Conservation (phyloP, 2,797 vertebrate genomes). For the Gymnoscopelus braueri region DNA sequence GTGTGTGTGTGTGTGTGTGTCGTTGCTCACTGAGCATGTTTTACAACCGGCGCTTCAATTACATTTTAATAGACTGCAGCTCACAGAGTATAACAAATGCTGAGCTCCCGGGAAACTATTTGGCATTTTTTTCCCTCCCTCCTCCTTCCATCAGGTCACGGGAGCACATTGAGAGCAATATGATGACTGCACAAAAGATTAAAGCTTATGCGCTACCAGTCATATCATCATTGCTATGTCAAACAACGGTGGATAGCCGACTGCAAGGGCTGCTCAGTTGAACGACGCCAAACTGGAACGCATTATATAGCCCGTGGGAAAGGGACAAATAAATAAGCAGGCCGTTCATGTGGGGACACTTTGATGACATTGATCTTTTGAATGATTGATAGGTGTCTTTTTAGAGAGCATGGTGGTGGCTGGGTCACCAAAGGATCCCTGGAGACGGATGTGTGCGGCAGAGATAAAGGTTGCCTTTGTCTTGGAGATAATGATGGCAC, state of each 20-base stretch:
- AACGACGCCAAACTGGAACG: slow-evolving; percentile 14
- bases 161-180: slow-evolving; percentile 3
- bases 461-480: slow-evolving; percentile 43
- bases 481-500: slow-evolving; percentile 26
- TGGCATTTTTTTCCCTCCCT: not conserved
- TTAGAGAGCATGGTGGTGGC: slow-evolving; percentile 13
- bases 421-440: slow-evolving; percentile 14
- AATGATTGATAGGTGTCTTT: slow-evolving; percentile 31
- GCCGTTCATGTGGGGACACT: slow-evolving; percentile 10
- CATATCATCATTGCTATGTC: not conserved
- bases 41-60: slow-evolving; percentile 57
- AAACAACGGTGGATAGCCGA: not conserved
- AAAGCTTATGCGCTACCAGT: slow-evolving; percentile 6
- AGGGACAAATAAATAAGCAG: slow-evolving; percentile 8
- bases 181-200: slow-evolving; percentile 5
- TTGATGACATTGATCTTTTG: slow-evolving; percentile 28
- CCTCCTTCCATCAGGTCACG: slow-evolving; percentile 10
- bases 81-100: slow-evolving; percentile 35
- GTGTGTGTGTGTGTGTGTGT: slow-evolving; percentile 3
- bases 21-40: slow-evolving; percentile 42
- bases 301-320: not conserved
- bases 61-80: slow-evolving; percentile 57
- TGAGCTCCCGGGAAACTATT: slow-evolving; percentile 34
- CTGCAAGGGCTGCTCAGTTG: not conserved
- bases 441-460: slow-evolving; percentile 8